Evolutionary conservation across 2,113 vertebrate species (phyloP).

Genomic region (Menura novaehollandiae): DNA sequence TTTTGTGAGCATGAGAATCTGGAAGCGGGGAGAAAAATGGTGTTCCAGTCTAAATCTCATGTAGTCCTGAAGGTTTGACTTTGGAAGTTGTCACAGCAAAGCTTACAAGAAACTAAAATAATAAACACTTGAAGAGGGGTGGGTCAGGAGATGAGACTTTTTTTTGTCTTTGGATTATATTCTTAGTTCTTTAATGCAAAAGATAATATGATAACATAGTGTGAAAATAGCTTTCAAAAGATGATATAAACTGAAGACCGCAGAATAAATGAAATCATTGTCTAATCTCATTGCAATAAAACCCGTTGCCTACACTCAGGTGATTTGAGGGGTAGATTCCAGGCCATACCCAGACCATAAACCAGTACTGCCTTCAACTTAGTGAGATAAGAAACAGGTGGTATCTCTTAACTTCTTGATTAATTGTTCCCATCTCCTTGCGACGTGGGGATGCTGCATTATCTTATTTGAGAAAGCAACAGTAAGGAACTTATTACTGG

Average conservation of each 20-base stretch:
- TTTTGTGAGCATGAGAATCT: not conserved
- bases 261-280: not conserved
- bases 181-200: not conserved
- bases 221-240: not conserved
- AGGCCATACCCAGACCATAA: not conserved
- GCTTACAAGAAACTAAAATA: not conserved
- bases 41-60: not conserved
- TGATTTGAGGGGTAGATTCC: not conserved
- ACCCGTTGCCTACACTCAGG: not conserved
- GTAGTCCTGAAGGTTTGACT: not conserved
- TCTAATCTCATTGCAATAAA: not conserved
- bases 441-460: not conserved
- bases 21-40: not conserved
- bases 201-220: not conserved
- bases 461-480: not conserved
- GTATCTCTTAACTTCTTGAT: not conserved
- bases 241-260: not conserved
- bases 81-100: not conserved
- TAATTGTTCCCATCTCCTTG: not conserved
- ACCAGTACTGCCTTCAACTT: not conserved
- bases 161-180: not conserved
- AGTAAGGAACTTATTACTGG: not conserved
- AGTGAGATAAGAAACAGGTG: not conserved
- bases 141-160: not conserved
- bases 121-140: fast-evolving